phyloP scores from a whole-genome alignment of 2,888 invertebrate genomes.

The Altica lythri region DNA sequence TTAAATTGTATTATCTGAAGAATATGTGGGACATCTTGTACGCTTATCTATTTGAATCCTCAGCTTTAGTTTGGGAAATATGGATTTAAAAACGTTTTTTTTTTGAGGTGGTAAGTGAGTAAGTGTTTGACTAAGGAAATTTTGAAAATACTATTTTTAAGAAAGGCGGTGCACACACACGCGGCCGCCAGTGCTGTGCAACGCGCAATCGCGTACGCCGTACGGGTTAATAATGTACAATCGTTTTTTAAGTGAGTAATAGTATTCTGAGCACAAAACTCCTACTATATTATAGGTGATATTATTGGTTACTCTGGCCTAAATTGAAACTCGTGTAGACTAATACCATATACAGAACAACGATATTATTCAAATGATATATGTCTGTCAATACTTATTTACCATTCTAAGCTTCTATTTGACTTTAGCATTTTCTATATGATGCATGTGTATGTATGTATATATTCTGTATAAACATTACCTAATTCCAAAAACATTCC shows the following conservation, averaged over 20 bases:
- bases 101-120: constrained; percentile 1
- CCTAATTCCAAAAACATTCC: constrained; percentile 23
- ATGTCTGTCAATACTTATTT: constrained; percentile 58
- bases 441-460: constrained; percentile 19
- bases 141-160: constrained; percentile 5
- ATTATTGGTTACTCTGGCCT: constrained; percentile 57
- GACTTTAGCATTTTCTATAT: constrained; percentile 53
- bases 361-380: constrained; percentile 58
- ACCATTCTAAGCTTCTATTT: constrained; percentile 57
- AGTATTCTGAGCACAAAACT: constrained; percentile 44
- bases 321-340: constrained; percentile 59
- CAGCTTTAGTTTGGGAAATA: too few relatives aligned
- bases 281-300: constrained; percentile 52
- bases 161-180: constrained; percentile 14
- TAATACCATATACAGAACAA: constrained; percentile 60
- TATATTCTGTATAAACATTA: constrained; percentile 25
- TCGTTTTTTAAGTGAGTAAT: constrained; percentile 43
- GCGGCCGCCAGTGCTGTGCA: constrained; percentile 26
- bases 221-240: constrained; percentile 46
- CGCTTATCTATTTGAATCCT: too few relatives aligned
- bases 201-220: constrained; percentile 37
- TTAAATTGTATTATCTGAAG: too few relatives aligned
- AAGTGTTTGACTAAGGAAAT: neutral
- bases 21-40: too few relatives aligned
- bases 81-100: too few relatives aligned